phyloP scores from a whole-genome alignment of 2,888 invertebrate genomes.

The Gasteruption jaculator region DNA sequence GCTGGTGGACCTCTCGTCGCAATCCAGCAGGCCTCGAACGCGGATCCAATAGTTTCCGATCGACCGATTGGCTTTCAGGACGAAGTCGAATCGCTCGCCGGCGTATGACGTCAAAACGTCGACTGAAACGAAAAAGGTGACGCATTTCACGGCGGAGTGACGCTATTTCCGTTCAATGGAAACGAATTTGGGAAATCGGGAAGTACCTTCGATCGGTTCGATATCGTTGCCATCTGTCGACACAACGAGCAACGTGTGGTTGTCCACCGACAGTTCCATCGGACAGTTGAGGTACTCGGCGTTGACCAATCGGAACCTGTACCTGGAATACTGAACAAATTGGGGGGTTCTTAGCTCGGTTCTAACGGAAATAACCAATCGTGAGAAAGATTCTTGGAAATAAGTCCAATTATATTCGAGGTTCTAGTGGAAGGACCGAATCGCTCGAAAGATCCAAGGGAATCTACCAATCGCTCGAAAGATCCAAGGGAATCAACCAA shows the following conservation, averaged over 20 bases:
- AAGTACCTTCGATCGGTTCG: slow-evolving; percentile 69
- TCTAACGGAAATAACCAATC: too few species aligned
- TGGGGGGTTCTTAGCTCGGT: not conserved
- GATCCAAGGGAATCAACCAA: too few species aligned
- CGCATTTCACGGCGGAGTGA: too few species aligned
- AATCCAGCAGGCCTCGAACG: slow-evolving; percentile 82
- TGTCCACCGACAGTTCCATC: slow-evolving; percentile 76
- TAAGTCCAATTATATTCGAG: too few species aligned
- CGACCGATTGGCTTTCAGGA: slow-evolving; percentile 68
- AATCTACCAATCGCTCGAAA: too few species aligned
- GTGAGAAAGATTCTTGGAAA: too few species aligned
- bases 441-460: too few species aligned
- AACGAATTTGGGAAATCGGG: too few species aligned
- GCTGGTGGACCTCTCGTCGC: slow-evolving; percentile 66
- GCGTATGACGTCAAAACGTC: slow-evolving; percentile 74
- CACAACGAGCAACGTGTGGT: slow-evolving; percentile 74
- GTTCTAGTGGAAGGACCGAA: too few species aligned
- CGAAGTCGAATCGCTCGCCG: slow-evolving; percentile 84
- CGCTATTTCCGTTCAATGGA: not conserved
- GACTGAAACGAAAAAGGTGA: slow-evolving; percentile 47
- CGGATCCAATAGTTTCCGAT: slow-evolving; percentile 76
- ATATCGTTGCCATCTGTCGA: slow-evolving; percentile 77
- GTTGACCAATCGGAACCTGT: slow-evolving; percentile 78
- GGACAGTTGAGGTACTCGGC: slow-evolving; percentile 87
- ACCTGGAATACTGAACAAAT: slow-evolving; percentile 62